Evolutionary conservation across 30 jellyfish, hydroid and myxozoan genomes (phyloP).

Genomic region (Morbakka virulenta): DNA sequence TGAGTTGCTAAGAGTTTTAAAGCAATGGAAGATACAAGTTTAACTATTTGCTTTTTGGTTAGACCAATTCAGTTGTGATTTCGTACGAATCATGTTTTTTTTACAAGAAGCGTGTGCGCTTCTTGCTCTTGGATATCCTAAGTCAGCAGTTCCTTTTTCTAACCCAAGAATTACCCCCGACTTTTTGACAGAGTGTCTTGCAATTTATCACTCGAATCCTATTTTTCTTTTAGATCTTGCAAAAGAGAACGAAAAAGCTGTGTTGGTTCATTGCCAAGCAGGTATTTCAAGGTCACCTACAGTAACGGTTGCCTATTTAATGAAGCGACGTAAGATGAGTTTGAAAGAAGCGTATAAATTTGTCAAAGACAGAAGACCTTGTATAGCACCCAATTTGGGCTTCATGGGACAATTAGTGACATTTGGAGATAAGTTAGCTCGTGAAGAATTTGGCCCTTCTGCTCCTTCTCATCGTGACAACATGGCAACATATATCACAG

Average conservation of each 20-base stretch:
- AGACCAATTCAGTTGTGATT: too few relatives aligned
- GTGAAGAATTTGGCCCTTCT: too few relatives aligned
- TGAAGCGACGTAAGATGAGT: conserved; percentile 23
- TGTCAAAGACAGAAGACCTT: conserved; percentile 38
- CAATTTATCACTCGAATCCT: too few relatives aligned
- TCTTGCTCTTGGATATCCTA: background rate
- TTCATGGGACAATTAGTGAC: conserved; percentile 36
- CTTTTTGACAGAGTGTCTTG: too few relatives aligned
- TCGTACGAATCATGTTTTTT: too few relatives aligned
- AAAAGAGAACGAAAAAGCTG: conserved; percentile 53
- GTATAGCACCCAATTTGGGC: conserved; percentile 66
- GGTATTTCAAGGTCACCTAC: conserved; percentile 79
- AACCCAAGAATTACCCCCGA: too few relatives aligned
- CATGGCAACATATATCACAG: too few relatives aligned
- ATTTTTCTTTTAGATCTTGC: conserved; percentile 53
- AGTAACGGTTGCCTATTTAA: conserved; percentile 40
- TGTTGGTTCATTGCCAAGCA: conserved; percentile 67
- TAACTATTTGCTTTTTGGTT: too few relatives aligned
- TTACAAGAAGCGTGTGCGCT: background rate
- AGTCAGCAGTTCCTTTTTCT: background rate
- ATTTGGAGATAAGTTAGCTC: conserved; percentile 25
- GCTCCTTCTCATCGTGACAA: too few relatives aligned
- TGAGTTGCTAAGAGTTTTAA: too few relatives aligned
- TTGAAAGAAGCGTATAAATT: conserved; percentile 24
- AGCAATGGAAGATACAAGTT: too few relatives aligned